Evolutionary conservation across 2,113 vertebrate species (phyloP).

Genomic region (Syrrhaptes paradoxus): DNA sequence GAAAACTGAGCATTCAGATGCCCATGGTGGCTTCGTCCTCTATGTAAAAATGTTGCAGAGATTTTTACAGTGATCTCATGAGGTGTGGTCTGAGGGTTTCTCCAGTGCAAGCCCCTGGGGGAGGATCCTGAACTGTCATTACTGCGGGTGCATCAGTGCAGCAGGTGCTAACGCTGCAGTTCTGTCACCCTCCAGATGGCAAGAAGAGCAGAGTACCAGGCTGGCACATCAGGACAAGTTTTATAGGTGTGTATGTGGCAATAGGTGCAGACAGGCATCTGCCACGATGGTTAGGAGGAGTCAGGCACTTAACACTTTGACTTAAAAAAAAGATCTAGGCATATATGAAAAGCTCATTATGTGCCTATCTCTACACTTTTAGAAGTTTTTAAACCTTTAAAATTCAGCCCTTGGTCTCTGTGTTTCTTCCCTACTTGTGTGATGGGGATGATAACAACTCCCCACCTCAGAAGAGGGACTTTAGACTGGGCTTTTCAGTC

Average conservation of each 20-base stretch:
- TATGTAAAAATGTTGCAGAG: not conserved
- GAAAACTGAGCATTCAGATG: not conserved
- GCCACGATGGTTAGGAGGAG: not conserved
- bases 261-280: not conserved
- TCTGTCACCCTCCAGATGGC: not conserved
- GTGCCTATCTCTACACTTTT: not conserved
- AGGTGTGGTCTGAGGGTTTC: not conserved
- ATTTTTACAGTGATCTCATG: not conserved
- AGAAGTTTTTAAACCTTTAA: not conserved
- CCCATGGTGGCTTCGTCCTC: not conserved
- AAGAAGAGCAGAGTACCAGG: not conserved
- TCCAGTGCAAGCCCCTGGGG: not conserved
- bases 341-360: not conserved
- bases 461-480: not conserved
- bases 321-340: not conserved
- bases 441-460: not conserved
- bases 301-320: not conserved
- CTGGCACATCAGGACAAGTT: not conserved
- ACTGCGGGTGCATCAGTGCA: not conserved
- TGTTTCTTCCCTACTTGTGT: not conserved
- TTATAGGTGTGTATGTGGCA: not conserved
- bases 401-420: not conserved
- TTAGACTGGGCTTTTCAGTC: not conserved
- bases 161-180: not conserved
- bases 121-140: not conserved